Evolutionary conservation across 2,888 invertebrate species (phyloP), one percentile per base, ranked within the genome.

Genomic region (Perizoma flavofasciatum): DNA sequence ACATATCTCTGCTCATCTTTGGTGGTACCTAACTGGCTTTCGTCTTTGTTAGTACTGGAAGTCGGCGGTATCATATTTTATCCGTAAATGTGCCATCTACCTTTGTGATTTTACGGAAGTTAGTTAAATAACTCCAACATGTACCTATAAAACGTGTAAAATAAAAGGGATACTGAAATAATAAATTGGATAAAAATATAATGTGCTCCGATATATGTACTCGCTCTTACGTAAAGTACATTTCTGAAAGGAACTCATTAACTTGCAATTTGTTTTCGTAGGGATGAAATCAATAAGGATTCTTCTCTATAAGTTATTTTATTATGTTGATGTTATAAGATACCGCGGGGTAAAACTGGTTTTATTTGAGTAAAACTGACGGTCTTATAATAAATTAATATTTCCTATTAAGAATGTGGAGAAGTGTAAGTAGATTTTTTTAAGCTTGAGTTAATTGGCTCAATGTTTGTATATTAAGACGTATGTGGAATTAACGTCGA

Each of bases 201-300:
- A 63, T 56, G 64, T 64, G 39, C 63, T 55, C 51, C 39, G 49
- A 55, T 49, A 48, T 51, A 61, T 33, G 22, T 22, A 22, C 22
- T 52, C 51, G 41, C 49, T 52, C 57, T 57, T 63, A 59, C 48
- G 52, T 48, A 54, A 58, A 61, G 22, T 59, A 66, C 63, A 69
- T 68, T 61, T 68, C 63, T 68, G 66, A 59, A 63, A 70, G 72
- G 71, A 75, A 75, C 69, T 75, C 73, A 72, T 79, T 79, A 75
- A 68, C 67, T 73, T 66, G 59, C 67, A 71, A 74, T 75, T 72
- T 71, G 72, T 74, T 73, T 68, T 71, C 53, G 49, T 61, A 58
- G 54, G 60, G 65, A 61, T 65, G 50, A 44, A 58, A 65, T 58
- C 55, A 55, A 61, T 61, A 62, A 47, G 55, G n/a, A 45, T 55